Evolutionary conservation across 2,888 invertebrate species (phyloP), one percentile per base, ranked within the genome.

Genomic region (Nemotelus nigrinus): DNA sequence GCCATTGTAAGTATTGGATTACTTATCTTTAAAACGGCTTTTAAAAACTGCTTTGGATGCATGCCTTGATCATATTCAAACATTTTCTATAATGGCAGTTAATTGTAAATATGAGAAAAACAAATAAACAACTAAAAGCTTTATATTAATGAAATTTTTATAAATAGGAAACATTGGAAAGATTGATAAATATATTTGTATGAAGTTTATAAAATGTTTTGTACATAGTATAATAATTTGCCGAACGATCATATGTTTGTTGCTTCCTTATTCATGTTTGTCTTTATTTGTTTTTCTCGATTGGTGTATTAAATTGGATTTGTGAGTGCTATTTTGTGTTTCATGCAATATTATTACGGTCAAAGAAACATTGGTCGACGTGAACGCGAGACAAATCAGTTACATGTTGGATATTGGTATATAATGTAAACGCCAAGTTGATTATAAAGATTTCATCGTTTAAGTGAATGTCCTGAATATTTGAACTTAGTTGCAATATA

Each of bases 1-100:
- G 87, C 89, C 81, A 88, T 90, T 89, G 90, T 90, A 84, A 86
- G 87, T 79, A 77, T 72, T 25, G 72, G 6, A n/a, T 10, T 39
- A 44, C n/a, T 2, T 55, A 41, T 4, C n/a, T 71, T 71, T 44
- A 44, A 43, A 71, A 53, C 5, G 5, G 8, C 41, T 39, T 71
- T 60, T 10, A 58, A 25, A 25, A 8, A 8, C 6, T n/a, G 65
- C 65, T 65, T 65, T 65, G 44, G 7, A n/a, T 65, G 65, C 65
- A 44, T 65, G 65, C 65, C 7, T 44, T 8, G 45, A 45, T 44
- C 41, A 6, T 43, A 60, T 60, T 7, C 25, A 41, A 60, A 39
- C 39, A 63, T 7, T 58, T 44, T 58, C 57, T 7, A 58, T 6
- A 72, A 53, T 72, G 60, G 6, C 45, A 72, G 25, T 45, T n/a